A percentile compares a stretch with the other conserved stretches of the same genome.
Conservation (phyloP, 2,797 vertebrate genomes). For the Decapterus maruadsi region DNA sequence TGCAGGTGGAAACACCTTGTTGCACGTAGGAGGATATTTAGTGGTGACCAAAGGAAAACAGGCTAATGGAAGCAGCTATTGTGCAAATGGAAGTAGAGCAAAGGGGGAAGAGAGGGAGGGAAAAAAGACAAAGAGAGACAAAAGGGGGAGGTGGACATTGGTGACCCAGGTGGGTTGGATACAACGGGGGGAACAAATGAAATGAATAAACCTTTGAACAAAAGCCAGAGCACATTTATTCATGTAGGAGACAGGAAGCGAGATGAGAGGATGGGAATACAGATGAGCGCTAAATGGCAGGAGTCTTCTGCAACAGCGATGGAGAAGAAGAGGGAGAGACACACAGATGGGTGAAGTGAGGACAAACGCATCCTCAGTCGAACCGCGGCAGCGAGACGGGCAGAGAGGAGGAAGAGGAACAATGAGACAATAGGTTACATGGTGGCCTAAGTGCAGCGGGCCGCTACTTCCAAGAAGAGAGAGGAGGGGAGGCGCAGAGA, state of each 20-base stretch:
- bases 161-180: conserved; percentile 57
- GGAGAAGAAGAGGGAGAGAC: not conserved
- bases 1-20: not conserved
- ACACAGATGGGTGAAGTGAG: conserved; percentile 53
- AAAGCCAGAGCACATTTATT: conserved; percentile 45
- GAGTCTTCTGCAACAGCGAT: conserved; percentile 8
- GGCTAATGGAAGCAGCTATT: conserved; percentile 43
- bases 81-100: conserved; percentile 33
- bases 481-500: not conserved
- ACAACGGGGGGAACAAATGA: conserved; percentile 54
- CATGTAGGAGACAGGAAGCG: conserved; percentile 42
- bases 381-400: not conserved
- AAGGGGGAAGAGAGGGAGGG: conserved; percentile 4
- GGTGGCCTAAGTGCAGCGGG: conserved; percentile 25
- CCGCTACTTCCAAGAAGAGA: not conserved
- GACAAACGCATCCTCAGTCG: conserved; percentile 47
- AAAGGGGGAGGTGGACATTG: conserved; percentile 17
- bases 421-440: conserved; percentile 25
- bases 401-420: conserved; percentile 17
- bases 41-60: conserved; percentile 18
- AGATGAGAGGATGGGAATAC: conserved; percentile 61
- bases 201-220: conserved; percentile 59
- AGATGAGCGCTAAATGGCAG: conserved; percentile 67
- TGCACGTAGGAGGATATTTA: conserved; percentile 29
- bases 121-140: conserved; percentile 10